Conservation (phyloP, 1,140 invertebrate species). For the Bradysia coprophila region DNA sequence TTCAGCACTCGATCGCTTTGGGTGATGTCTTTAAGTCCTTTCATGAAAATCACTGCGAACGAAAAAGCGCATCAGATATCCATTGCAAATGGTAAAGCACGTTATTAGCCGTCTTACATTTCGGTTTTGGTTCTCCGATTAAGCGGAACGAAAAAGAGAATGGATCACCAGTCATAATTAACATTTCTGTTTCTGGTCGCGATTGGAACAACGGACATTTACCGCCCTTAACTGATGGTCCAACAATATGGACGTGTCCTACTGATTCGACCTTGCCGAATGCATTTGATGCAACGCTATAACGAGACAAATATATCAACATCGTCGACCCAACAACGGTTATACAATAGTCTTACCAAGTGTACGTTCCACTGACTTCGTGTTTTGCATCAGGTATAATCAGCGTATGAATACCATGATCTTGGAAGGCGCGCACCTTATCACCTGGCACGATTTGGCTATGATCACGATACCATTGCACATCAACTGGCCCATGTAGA, state of each 20-base stretch:
- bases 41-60: slow-evolving; percentile 62
- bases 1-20: slow-evolving; percentile 54
- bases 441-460: slow-evolving; percentile 31
- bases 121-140: slow-evolving; percentile 62
- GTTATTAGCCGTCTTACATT: slow-evolving; percentile 51
- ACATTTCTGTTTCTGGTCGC: slow-evolving; percentile 52
- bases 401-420: slow-evolving; percentile 76
- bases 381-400: slow-evolving; percentile 43
- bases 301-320: too few species aligned
- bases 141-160: slow-evolving; percentile 61
- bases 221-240: slow-evolving; percentile 36
- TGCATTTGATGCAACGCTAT: slow-evolving; percentile 55
- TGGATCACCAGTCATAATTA: slow-evolving; percentile 56
- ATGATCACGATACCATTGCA: slow-evolving; percentile 51
- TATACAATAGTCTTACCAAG: too few species aligned
- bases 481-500: slow-evolving; percentile 43
- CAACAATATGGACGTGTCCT: slow-evolving; percentile 44
- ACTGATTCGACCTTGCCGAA: slow-evolving; percentile 57
- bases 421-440: slow-evolving; percentile 42
- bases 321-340: too few species aligned
- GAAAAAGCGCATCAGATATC: slow-evolving; percentile 2
- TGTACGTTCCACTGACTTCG: slow-evolving; percentile 75
- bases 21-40: slow-evolving; percentile 66
- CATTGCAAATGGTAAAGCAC: too few species aligned
- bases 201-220: slow-evolving; percentile 60